phyloP scores from a whole-genome alignment of 2,888 invertebrate species.

The Xestoiulus laeticollis region DNA sequence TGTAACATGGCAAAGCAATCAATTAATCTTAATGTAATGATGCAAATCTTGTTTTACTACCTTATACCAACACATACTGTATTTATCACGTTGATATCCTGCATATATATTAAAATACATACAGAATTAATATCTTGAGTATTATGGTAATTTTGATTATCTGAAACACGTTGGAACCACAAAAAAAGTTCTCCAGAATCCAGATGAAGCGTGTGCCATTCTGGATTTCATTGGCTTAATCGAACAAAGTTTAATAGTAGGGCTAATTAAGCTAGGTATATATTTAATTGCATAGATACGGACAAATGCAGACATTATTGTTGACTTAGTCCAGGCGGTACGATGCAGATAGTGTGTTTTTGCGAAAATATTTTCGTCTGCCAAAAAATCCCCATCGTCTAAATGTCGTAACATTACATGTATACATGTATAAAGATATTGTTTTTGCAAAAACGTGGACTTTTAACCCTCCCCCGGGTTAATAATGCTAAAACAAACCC shows the following conservation, averaged over 20 bases:
- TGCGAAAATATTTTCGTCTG: background rate
- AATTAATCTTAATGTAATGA: too few relatives aligned
- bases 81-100: too few relatives aligned
- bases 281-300: background rate
- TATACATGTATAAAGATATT: too few relatives aligned
- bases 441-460: background rate
- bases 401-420: constrained; percentile 19
- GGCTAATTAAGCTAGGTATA: background rate
- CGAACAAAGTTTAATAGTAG: background rate
- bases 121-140: too few relatives aligned
- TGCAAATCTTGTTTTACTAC: too few relatives aligned
- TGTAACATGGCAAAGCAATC: too few relatives aligned
- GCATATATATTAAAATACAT: too few relatives aligned
- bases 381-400: background rate
- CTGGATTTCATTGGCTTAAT: background rate
- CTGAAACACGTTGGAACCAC: too few relatives aligned
- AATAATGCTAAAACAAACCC: constrained; percentile 30
- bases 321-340: background rate
- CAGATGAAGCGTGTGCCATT: background rate
- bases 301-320: background rate
- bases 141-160: too few relatives aligned
- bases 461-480: background rate
- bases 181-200: too few relatives aligned
- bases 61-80: too few relatives aligned
- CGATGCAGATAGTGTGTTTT: background rate